Evolutionary conservation across 2,888 invertebrate species (phyloP).

Genomic region (Phyllotreta striolata): DNA sequence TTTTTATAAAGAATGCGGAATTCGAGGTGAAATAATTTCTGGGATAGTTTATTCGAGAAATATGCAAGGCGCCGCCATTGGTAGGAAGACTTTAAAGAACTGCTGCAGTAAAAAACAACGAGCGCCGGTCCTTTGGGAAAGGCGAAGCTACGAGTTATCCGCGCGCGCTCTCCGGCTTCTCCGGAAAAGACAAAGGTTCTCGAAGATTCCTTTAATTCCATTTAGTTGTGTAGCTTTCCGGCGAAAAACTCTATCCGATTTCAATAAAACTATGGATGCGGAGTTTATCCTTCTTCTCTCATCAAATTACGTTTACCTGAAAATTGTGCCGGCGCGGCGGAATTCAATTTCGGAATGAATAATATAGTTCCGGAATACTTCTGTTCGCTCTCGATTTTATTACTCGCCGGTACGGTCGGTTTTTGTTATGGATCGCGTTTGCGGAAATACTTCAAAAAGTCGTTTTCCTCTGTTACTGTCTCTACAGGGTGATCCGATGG

Average conservation of each 20-base stretch:
- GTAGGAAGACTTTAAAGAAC: slow-evolving; percentile 46
- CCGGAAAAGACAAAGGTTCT: slow-evolving; percentile 47
- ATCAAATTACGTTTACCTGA: slow-evolving; percentile 33
- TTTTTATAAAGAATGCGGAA: too few species aligned
- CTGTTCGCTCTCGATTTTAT: slow-evolving; percentile 1
- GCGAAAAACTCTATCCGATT: slow-evolving; percentile 39
- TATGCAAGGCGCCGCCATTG: too few species aligned
- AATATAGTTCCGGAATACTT: slow-evolving; percentile 2
- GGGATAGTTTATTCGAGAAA: too few species aligned
- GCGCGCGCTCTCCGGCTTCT: slow-evolving; percentile 52
- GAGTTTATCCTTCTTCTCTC: slow-evolving; percentile 27
- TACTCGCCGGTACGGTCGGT: neutral
- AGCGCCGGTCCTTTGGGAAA: slow-evolving; percentile 54
- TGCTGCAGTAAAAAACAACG: slow-evolving; percentile 54
- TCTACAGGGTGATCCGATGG: too few species aligned
- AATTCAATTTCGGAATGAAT: slow-evolving; percentile 4
- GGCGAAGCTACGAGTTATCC: slow-evolving; percentile 53
- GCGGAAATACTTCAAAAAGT: too few species aligned
- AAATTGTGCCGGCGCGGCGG: slow-evolving; percentile 5
- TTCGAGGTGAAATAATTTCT: too few species aligned
- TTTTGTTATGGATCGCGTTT: too few species aligned
- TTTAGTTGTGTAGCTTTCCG: slow-evolving; percentile 34
- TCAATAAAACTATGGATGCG: slow-evolving; percentile 34
- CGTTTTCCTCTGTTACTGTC: too few species aligned
- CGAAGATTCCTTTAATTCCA: slow-evolving; percentile 51